Conservation (phyloP, 2,888 invertebrate genomes). For the Cephonodes hylas region DNA sequence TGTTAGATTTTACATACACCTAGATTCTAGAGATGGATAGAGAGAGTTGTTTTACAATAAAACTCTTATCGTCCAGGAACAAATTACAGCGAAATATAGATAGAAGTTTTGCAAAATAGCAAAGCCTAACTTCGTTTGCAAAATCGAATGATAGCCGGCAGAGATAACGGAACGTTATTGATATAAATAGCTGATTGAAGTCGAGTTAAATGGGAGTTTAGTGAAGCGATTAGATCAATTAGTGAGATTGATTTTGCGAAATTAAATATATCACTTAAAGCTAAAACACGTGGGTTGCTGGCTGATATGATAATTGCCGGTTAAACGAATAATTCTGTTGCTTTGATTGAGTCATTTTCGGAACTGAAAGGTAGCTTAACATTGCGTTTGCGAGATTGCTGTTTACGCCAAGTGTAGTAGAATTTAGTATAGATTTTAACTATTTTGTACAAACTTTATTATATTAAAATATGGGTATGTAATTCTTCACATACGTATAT, state of each 20-base stretch:
- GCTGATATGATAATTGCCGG: neutral
- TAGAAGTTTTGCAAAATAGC: slow-evolving; percentile 9
- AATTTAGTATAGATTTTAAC: too few relatives aligned
- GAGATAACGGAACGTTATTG: slow-evolving; percentile 41
- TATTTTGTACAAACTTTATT: too few relatives aligned
- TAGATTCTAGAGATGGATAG: too few relatives aligned
- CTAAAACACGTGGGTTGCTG: neutral
- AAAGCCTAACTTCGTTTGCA: neutral
- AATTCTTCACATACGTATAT: too few relatives aligned
- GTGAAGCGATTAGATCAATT: slow-evolving; percentile 18
- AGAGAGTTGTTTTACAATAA: neutral
- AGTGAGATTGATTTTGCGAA: slow-evolving; percentile 5
- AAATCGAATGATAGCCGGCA: slow-evolving; percentile 26
- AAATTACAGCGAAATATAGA: neutral
- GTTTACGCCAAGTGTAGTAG: too few relatives aligned
- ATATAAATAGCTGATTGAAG: slow-evolving; percentile 36
- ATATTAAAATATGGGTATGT: too few relatives aligned
- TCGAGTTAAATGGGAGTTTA: slow-evolving; percentile 23
- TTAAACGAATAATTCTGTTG: neutral
- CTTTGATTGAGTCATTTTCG: neutral
- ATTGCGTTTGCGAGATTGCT: too few relatives aligned
- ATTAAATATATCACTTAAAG: slow-evolving; percentile 1
- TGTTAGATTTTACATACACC: too few relatives aligned
- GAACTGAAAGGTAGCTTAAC: neutral
- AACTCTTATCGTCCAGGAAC: too few relatives aligned